A percentile compares a stretch with the other conserved stretches of the same genome.
Evolutionary conservation across 2,888 invertebrate genomes (phyloP).

Genomic region (Acanthosoma haemorrhoidale): DNA sequence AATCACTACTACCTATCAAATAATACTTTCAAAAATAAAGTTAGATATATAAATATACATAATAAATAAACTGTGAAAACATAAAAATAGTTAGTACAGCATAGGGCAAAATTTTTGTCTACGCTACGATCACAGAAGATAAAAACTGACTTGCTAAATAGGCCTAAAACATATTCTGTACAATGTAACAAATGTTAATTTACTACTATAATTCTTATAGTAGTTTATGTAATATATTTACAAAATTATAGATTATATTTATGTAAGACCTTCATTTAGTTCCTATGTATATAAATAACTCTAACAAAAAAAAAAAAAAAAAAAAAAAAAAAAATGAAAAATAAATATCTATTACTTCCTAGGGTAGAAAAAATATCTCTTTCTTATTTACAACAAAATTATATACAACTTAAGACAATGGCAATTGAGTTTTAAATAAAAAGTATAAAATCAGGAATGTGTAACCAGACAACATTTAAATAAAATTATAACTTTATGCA

Average conservation of each 20-base stretch:
- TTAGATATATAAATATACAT: neutral
- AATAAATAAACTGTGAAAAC: too few relatives aligned
- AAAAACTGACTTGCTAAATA: neutral
- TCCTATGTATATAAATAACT: neutral
- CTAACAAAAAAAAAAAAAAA: too few relatives aligned
- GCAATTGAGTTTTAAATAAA: too few relatives aligned
- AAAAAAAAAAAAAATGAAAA: too few relatives aligned
- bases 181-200: neutral
- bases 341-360: neutral
- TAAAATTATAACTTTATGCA: too few relatives aligned
- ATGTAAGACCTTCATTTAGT: neutral
- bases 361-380: neutral
- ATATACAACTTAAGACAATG: too few relatives aligned
- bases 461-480: too few relatives aligned
- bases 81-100: neutral
- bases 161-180: too few relatives aligned
- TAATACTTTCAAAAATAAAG: too few relatives aligned
- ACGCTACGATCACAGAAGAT: neutral
- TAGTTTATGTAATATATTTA: neutral
- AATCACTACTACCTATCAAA: too few relatives aligned
- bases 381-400: slow-evolving; percentile 7
- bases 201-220: neutral
- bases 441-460: too few relatives aligned
- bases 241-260: neutral
- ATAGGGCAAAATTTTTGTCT: neutral